Conservation (phyloP, 2,888 invertebrate genomes). For the Eristalinus aeneus region DNA sequence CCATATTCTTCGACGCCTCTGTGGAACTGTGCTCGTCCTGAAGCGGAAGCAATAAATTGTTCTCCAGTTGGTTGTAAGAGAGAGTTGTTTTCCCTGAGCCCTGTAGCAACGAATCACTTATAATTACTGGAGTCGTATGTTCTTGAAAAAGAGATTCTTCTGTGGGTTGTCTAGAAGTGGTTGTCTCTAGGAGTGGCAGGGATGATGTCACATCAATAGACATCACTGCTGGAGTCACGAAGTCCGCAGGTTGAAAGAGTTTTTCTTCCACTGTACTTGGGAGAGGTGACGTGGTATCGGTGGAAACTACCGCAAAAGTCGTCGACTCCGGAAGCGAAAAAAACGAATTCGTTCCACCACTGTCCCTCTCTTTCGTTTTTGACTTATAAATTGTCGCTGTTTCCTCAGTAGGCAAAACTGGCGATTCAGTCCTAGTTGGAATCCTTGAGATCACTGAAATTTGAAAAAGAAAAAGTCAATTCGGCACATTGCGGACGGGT, state of each 20-base stretch:
- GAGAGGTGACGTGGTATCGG: background rate
- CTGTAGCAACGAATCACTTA: background rate
- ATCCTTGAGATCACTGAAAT: constrained; percentile 49
- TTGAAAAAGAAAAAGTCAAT: background rate
- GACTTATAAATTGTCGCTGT: background rate
- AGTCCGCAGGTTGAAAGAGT: background rate
- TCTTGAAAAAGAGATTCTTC: background rate
- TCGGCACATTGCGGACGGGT: background rate
- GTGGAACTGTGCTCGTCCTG: background rate
- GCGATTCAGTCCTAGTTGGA: background rate
- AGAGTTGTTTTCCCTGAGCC: background rate
- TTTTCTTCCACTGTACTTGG: background rate
- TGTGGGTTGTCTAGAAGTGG: background rate
- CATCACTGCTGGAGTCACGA: background rate
- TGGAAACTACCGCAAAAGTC: constrained; percentile 16
- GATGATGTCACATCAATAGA: background rate
- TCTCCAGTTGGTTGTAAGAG: background rate
- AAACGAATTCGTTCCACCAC: background rate
- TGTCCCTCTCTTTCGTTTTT: background rate
- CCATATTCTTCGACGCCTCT: background rate
- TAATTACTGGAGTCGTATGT: background rate
- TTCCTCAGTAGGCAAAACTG: constrained; percentile 1
- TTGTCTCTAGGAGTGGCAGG: background rate
- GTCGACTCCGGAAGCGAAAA: constrained; percentile 40
- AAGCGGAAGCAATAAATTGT: background rate